Base-by-base conservation (phyloP, 2,797 vertebrate genomes). In the Lepilemur septentrionalis region DNA sequence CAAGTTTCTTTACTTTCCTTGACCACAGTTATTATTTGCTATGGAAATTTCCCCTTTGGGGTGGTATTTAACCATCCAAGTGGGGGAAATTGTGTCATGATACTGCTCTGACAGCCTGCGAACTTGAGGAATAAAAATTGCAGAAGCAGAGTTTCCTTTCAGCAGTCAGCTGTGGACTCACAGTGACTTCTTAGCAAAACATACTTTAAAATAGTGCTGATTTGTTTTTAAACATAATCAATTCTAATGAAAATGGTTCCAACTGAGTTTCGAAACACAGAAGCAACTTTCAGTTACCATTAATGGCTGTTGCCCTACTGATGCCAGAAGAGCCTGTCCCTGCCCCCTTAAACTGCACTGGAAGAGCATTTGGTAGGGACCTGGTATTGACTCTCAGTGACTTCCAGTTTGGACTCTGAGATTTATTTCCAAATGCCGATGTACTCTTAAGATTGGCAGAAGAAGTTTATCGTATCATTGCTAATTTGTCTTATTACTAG, bases 191-290 rank as follows among this genome's bases (percentile, higher is more conserved):
- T 89, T 46, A 59, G 73, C 43, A 83, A 94, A 90, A 50, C 14
- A 11, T 89, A 59, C 43, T 65, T 85, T 69, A 63, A 86, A 81
- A 87, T 43, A 67, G 41, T 79, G 41, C 81, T 89, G 59, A 81
- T 92, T 89, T 61, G 79, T 89, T 93, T 93, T 90, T 67, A 79
- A 94, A 46, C 63, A 78, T 92, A 90, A 67, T 90, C 76, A 86
- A 1, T 78, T 92, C 25, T 70, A 41, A 80, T 80, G 52, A 89
- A 89, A 81, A 82, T 70, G 72, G 23, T 7, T 48, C 12, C 32
- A 81, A 4, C 46, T 59, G 52, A 50, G 14, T 72, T 91, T 79
- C 78, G 59, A 79, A 76, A 70, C 23, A 9, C 20, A 76, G 59
- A 94, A 63, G 17, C 55, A 78, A 32, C 70, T 69, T 85, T 90